Base-by-base conservation (phyloP, 2,888 invertebrate genomes). In the Pilophorus perplexus region DNA sequence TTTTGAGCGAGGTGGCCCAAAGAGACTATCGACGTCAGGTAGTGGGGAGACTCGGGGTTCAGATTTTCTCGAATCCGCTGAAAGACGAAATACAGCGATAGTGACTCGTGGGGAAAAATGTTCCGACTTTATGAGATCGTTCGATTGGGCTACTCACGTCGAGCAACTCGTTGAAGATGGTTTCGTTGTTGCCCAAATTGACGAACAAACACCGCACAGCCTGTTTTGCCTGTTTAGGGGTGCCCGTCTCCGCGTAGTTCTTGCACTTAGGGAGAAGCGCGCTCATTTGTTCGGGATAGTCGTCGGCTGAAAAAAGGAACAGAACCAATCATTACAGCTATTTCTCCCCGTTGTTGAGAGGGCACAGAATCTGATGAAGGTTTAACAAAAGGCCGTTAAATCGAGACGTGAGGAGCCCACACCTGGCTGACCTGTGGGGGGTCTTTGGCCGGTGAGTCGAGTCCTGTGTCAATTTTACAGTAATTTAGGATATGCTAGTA, bases 221-320 rank as follows among this genome's bases (percentile, higher is more conserved):
- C 74, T 96, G 94, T 79, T 98, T 98, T 4, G 96, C 94, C 78
- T 97, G 96, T 77, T 95, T 95, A 0, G 93, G 89, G 2, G 92
- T 90, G 10, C 97, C 97, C 44, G 86, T 85, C 74, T 90, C 87
- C 0, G 93, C 90, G 76, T 94, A 88, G 62, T 88, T 88, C 75
- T 91, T 90, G 77, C 96, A 91, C 55, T 93, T 83, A 1, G 92
- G 90, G 28, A 91, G 86, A 75, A 97, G 78, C 69, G 85, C 84
- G 54, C 89, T 87, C 79, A 90, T 86, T 62, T 92, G 79, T 40
- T 84, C 79, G 0, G 89, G 87, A 70, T 89, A 89, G 48, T 87
- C 85, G 72, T 90, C 88, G 74, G 84, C 86, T 85, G 42, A 33
- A 33, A 33, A 33, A 8, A 8, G 33, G 33, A 6, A 33, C 33